A percentile compares a stretch with the other conserved stretches of the same genome.
phyloP scores from a whole-genome alignment of 1,140 invertebrate species.

The Drosophila nasuta region DNA sequence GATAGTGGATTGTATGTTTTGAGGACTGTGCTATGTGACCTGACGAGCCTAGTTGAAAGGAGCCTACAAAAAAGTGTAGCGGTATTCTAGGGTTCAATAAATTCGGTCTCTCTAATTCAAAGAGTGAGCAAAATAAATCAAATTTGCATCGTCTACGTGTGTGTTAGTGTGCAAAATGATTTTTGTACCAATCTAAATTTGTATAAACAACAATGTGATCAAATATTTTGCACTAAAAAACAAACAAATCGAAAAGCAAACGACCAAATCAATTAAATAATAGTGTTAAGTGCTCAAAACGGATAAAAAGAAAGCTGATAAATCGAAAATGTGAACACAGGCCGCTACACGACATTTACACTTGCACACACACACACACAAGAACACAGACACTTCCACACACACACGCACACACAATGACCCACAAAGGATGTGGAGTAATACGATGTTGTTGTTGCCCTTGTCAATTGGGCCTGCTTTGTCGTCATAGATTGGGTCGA shows the following conservation, averaged over 20 bases:
- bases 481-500: conserved; percentile 59
- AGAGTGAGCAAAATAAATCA: conserved; percentile 53
- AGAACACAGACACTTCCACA: conserved; percentile 18
- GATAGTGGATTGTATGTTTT: not conserved
- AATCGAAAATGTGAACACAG: conserved; percentile 49
- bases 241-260: not conserved
- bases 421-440: conserved; percentile 54
- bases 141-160: conserved; percentile 35
- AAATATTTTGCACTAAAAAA: not conserved
- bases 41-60: not conserved
- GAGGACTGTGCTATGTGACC: conserved; percentile 23
- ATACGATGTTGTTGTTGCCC: conserved; percentile 43
- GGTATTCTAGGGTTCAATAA: conserved; percentile 1
- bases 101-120: conserved; percentile 14
- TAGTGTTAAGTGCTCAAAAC: conserved; percentile 6
- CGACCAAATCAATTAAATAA: not conserved
- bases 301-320: conserved; percentile 10
- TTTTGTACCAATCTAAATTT: conserved; percentile 20
- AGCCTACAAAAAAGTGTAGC: not conserved
- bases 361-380: conserved; percentile 9
- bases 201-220: conserved; percentile 39
- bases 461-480: conserved; percentile 52
- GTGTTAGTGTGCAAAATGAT: conserved; percentile 45
- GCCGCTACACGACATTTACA: conserved; percentile 25
- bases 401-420: conserved; percentile 38